Base-by-base conservation (phyloP, 2,113 vertebrate species). In the Indicator maculatus region DNA sequence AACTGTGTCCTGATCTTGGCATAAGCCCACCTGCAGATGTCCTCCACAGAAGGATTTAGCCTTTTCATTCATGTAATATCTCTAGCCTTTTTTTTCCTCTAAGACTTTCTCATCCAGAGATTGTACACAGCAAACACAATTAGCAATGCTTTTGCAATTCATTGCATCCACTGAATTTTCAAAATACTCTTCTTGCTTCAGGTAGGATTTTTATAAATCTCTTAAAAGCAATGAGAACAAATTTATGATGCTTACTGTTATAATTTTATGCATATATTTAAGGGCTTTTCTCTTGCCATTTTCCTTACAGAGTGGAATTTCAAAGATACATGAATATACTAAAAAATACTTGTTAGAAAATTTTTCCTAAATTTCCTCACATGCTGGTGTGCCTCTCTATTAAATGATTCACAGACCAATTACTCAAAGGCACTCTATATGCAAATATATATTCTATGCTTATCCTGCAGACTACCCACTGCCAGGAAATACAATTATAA, bases 401-500 rank as follows among this genome's bases (percentile, higher is more conserved):
- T 87, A 93, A 87, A 64, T 94, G 87, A 96, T 59, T 93, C 81
- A 47, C 26, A 71, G 82, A 87, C 83, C 80, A 93, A 59, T 89
- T 75, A 89, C 58, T 93, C 87, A 83, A 60, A 90, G 61, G 21
- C 52, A 91, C 59, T 94, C 95, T 86, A 91, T 88, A 96, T 90
- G 89, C 72, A 96, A 88, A 96, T 72, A 75, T 72, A 75, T 76
- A 69, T 72, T 93, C 80, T 74, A 31, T 90, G 78, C 92, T 97
- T 97, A 93, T 96, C 92, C 71, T 93, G 61, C 87, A 95, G 94
- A 95, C 85, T 85, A 90, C 81, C 84, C 59, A 86, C 82, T 90
- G 61, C 65, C 82, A 95, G 31, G 13, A 84, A 94, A 93, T 67
- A 77, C 36, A 95, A 74, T 93, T 93, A 88, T 75, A 11, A 70